A percentile compares a stretch with the other conserved stretches of the same genome.
Conservation (phyloP, 2,888 invertebrate genomes). For the Geotrupes spiniger region DNA sequence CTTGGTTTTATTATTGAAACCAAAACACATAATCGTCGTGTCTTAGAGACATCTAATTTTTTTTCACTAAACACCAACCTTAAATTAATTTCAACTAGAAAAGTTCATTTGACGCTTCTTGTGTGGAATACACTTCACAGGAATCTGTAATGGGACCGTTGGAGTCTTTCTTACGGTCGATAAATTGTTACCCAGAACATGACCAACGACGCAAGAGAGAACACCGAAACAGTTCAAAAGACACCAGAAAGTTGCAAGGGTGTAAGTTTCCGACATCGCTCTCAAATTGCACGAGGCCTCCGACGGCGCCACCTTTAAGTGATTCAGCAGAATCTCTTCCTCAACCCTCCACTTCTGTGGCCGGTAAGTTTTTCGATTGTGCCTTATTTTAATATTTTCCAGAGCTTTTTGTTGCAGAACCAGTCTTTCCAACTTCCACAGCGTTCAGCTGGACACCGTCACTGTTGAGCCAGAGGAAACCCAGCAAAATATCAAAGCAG, state of each 20-base stretch:
- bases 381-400: no score
- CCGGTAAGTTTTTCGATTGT: no score
- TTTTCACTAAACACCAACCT: not conserved
- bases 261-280: conserved; percentile 16
- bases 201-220: conserved; percentile 36
- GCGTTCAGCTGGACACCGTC: conserved; percentile 50
- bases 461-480: conserved; percentile 38
- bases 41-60: not conserved
- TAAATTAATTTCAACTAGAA: no score
- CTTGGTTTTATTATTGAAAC: no score
- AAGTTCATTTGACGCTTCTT: not conserved
- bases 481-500: conserved; percentile 33
- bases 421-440: conserved; percentile 26
- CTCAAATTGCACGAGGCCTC: conserved; percentile 20
- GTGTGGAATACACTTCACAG: conserved; percentile 10
- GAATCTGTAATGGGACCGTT: conserved; percentile 42
- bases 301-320: conserved; percentile 37
- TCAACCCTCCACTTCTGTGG: conserved; percentile 25
- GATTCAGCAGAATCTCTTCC: conserved; percentile 20
- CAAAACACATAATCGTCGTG: no score
- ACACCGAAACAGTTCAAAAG: not conserved
- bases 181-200: conserved; percentile 45
- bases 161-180: conserved; percentile 45
- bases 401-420: conserved; percentile 11
- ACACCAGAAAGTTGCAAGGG: conserved; percentile 8